Evolutionary conservation across 2,888 invertebrate genomes (phyloP).

Genomic region (Apamea monoglypha): DNA sequence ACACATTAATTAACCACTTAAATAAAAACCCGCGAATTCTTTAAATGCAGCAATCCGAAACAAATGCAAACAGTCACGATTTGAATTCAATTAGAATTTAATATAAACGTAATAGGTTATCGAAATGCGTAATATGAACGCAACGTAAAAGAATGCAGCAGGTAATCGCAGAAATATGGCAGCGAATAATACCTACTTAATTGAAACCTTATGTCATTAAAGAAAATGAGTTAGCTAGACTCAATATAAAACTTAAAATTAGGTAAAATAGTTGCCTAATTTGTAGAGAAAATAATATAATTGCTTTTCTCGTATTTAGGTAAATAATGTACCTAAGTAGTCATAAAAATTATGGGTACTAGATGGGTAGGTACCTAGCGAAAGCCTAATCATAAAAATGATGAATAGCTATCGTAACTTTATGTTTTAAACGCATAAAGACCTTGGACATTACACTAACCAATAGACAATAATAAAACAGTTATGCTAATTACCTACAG

Average conservation of each 20-base stretch:
- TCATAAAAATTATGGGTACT: neutral
- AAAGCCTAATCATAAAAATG: neutral
- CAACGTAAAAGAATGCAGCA: slow-evolving; percentile 28
- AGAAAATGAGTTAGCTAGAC: neutral
- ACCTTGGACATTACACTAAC: neutral
- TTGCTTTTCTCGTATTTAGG: neutral
- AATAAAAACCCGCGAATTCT: slow-evolving; percentile 47
- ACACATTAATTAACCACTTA: slow-evolving; percentile 42
- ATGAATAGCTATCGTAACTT: neutral
- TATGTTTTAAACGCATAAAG: slow-evolving; percentile 12
- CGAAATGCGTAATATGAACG: slow-evolving; percentile 40
- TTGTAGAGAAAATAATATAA: neutral
- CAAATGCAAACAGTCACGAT: slow-evolving; percentile 56
- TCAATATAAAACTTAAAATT: neutral
- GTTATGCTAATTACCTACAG: slow-evolving; percentile 25
- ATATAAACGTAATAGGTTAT: slow-evolving; percentile 58
- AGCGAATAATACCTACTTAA: neutral
- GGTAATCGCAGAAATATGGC: slow-evolving; percentile 16
- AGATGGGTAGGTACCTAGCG: neutral
- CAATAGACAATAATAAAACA: slow-evolving; percentile 33
- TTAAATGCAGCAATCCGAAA: slow-evolving; percentile 57
- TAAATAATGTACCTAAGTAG: neutral
- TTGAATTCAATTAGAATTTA: slow-evolving; percentile 57
- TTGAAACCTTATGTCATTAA: slow-evolving; percentile 9
- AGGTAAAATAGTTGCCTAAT: neutral